phyloP scores from a whole-genome alignment of 1,140 invertebrate genomes.

The Spodoptera frugiperda region DNA sequence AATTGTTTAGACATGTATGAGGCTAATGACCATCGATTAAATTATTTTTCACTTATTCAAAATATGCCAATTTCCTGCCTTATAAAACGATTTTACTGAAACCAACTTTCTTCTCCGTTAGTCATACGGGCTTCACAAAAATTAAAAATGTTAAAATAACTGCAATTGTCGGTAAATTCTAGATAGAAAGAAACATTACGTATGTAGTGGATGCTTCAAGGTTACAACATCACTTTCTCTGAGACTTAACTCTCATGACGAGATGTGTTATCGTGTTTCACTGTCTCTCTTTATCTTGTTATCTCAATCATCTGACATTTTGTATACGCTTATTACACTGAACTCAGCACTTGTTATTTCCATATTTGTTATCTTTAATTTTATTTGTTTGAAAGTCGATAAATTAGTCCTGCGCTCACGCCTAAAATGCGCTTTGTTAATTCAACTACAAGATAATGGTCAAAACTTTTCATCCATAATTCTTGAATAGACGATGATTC shows the following conservation, averaged over 20 bases:
- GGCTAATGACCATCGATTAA: no score
- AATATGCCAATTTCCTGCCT: no score
- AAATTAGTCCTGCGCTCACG: neutral
- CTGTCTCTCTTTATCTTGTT: conserved; percentile 44
- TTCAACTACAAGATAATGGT: neutral
- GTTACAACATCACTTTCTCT: conserved; percentile 45
- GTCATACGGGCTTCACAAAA: neutral
- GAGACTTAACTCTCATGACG: conserved; percentile 39
- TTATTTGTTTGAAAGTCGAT: conserved; percentile 6
- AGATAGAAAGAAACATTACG: neutral
- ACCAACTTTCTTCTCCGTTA: neutral
- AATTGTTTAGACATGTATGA: no score
- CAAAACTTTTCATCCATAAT: neutral
- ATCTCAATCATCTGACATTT: conserved; percentile 23
- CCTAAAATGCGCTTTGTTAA: no score
- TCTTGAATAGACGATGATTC: neutral
- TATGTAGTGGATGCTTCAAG: conserved; percentile 29
- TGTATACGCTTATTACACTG: conserved; percentile 5
- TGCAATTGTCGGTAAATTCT: neutral
- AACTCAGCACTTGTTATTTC: conserved; percentile 25
- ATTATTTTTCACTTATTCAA: no score
- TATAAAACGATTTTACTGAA: no score
- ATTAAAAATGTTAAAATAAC: neutral
- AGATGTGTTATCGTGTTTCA: conserved; percentile 39
- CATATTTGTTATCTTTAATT: neutral